Evolutionary conservation across 2,888 invertebrate genomes (phyloP), one percentile per base, ranked within the genome.

Genomic region (Dryococelus australis): DNA sequence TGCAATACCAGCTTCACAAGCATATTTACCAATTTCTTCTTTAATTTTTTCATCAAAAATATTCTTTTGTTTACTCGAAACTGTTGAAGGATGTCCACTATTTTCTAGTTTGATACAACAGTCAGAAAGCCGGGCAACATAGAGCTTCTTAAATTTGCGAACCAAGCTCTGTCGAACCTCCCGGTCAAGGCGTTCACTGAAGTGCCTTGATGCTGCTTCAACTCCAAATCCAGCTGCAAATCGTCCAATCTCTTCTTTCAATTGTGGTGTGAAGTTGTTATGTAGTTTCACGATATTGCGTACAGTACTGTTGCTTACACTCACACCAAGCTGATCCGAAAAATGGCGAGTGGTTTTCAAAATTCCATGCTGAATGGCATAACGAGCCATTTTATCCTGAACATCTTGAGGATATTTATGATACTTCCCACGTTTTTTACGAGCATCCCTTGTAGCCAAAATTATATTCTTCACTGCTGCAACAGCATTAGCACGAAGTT

Each of bases 291-390:
- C 89, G 86, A 91, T 91, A 88, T 91, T 91, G 43, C 91, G 89
- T 12, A 91, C 89, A 43, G 90, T 90, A 85, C 91, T 91, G 84
- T 90, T 90, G 88, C 90, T 90, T 3, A 91, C 90, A n/a, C 88
- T 87, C 43, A 88, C 88, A 53, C 90, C 91, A 5, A 91, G 88
- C n/a, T 88, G 88, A 24, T 89, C 86, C 0, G 91, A 90, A 89
- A 90, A 91, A 87, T 90, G 87, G 24, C 89, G 86, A 13, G 90
- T 89, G 28, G 91, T 90, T 84, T 89, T 90, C 51, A 89, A 88
- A 80, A 88, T 90, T 12, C 91, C 91, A 88, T 91, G 90, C 10
- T 88, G 87, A 20, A 91, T 87, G 26, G 91, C 91, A 88, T 90
- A 90, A 81, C 89, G 89, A 10, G 89, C 91, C 85, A 91, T 91